Conservation (phyloP, 2,888 invertebrate species). For the Mythimna albipuncta region DNA sequence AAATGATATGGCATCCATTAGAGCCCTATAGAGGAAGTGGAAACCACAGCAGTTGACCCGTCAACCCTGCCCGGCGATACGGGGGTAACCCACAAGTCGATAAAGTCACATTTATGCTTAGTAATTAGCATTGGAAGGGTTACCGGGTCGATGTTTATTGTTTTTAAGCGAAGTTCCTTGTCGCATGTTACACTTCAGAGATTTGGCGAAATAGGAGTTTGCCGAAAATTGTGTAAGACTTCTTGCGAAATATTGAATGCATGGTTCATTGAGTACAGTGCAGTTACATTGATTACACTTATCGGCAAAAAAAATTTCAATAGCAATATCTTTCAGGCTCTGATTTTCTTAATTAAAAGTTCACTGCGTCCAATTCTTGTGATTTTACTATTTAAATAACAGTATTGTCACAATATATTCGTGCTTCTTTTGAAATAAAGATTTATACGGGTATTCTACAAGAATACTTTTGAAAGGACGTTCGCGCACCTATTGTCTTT, state of each 20-base stretch:
- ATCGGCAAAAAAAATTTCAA: too few species aligned
- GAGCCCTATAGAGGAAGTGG: slow-evolving; percentile 11
- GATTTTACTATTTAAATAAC: not conserved
- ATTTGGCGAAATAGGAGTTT: not conserved
- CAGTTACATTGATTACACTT: not conserved
- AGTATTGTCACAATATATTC: not conserved
- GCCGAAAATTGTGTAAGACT: too few species aligned
- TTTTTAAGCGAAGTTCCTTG: not conserved
- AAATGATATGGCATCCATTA: slow-evolving; percentile 34
- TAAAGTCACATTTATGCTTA: slow-evolving; percentile 7
- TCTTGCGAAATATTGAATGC: too few species aligned
- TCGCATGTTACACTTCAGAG: not conserved
- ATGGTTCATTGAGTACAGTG: not conserved
- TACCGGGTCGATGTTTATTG: not conserved
- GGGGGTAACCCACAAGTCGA: not conserved
- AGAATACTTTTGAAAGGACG: too few species aligned
- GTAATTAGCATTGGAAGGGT: slow-evolving; percentile 11
- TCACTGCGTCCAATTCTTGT: too few species aligned
- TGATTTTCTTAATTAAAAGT: not conserved
- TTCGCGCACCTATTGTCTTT: too few species aligned
- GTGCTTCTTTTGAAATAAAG: too few species aligned
- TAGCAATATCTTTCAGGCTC: too few species aligned
- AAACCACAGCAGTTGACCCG: slow-evolving; percentile 26
- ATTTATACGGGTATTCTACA: too few species aligned
- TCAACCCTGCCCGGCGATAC: slow-evolving; percentile 7